Percentiles rank a stretch among this genome's conserved stretches.
phyloP scores from a whole-genome alignment of 1,140 invertebrate genomes.

The Papilio machaon region DNA sequence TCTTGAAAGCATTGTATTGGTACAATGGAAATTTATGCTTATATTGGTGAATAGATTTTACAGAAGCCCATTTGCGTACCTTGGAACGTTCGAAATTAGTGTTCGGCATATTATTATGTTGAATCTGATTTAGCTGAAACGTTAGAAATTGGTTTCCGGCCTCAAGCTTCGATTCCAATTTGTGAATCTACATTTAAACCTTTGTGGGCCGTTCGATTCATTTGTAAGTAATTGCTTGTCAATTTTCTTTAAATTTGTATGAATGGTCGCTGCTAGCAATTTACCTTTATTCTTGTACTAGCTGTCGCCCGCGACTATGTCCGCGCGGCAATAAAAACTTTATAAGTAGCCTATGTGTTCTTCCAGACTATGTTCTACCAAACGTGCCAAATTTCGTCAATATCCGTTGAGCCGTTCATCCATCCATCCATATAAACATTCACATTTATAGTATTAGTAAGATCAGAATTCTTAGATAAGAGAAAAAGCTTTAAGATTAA shows the following conservation, averaged over 20 bases:
- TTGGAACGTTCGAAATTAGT: constrained; percentile 11
- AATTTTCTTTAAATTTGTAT: constrained; percentile 23
- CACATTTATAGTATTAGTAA: too few relatives aligned
- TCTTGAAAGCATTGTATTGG: neutral
- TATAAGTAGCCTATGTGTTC: neutral
- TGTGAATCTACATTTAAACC: constrained; percentile 22
- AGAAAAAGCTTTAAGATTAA: neutral
- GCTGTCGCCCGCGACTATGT: too few relatives aligned
- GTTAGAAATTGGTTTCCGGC: constrained; percentile 24
- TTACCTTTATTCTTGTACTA: neutral
- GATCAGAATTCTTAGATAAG: too few relatives aligned
- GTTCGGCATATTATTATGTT: constrained; percentile 3
- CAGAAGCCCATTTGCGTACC: constrained; percentile 13
- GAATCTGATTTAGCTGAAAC: constrained; percentile 22
- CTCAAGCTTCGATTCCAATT: constrained; percentile 20
- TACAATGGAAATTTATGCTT: neutral
- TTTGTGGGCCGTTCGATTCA: constrained; percentile 21
- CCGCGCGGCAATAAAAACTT: neutral
- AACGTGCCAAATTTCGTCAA: too few relatives aligned
- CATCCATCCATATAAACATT: too few relatives aligned
- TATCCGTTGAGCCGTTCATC: too few relatives aligned
- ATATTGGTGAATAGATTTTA: neutral
- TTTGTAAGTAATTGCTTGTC: constrained; percentile 28
- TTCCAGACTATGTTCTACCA: too few relatives aligned
- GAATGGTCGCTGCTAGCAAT: neutral